Base-by-base conservation (phyloP, 2,888 invertebrate species). In the Vesta saturnalis region DNA sequence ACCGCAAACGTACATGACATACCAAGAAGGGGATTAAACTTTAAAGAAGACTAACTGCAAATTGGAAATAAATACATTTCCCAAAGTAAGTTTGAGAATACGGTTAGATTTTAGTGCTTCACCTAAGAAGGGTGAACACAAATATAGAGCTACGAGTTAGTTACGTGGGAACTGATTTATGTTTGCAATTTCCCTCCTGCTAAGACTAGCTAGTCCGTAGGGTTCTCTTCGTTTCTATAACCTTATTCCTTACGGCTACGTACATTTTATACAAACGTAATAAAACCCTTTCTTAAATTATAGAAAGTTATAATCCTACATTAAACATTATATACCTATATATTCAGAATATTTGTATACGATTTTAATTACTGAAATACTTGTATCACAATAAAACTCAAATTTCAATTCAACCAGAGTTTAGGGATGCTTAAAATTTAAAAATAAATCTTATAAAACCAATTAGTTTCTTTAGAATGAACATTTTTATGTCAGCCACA, bases 181-280 rank as follows among this genome's bases (percentile, higher is more conserved):
- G 76, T 69, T 70, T 70, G 77, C 77, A 79, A 79, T 79, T 79
- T 79, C 78, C 79, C 77, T 76, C 76, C 76, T 74, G 75, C 73
- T 74, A 72, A 69, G 74, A 71, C 74, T 72, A 72, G 71, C 72
- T 67, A 69, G 71, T 64, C 73, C 64, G 70, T 67, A 65, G 70
- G 73, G 69, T 70, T 72, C 73, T 69, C 67, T 70, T 72, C 67
- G 67, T 74, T 70, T 71, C 70, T 71, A 46, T 65, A 64, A 62
- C 66, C 63, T 72, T 62, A 57, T 68, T 65, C 67, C 60, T 62
- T 61, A 59, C 55, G 56, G 61, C 56, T 63, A 30, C 22, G 64
- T 70, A 64, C 67, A 67, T 60, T 70, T 58, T 47, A 59, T 39
- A 62, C 66, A 63, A 69, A 66, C 59, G 55, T 30, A 39, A 19